Evolutionary conservation across 2,888 invertebrate species (phyloP).

Genomic region (Helleia helle): DNA sequence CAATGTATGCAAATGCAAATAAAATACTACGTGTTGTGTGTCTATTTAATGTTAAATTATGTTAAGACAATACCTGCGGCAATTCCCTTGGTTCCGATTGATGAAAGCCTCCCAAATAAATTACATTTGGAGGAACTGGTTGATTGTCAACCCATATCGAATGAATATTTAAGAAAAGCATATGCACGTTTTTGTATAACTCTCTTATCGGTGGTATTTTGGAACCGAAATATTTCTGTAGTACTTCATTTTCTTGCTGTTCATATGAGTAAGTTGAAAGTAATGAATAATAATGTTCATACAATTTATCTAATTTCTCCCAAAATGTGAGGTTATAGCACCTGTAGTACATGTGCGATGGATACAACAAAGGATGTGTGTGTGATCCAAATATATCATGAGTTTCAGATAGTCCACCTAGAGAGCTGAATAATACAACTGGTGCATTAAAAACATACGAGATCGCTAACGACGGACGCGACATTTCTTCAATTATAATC

Average conservation of each 20-base stretch:
- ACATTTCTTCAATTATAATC: constrained; percentile 27
- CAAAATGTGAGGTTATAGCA: constrained; percentile 15
- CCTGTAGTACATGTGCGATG: constrained; percentile 5
- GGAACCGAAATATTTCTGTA: constrained; percentile 14
- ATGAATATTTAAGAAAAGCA: constrained; percentile 49
- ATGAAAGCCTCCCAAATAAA: constrained; percentile 48
- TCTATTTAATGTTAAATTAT: too few species aligned
- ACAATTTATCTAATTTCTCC: constrained; percentile 21
- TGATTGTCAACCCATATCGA: constrained; percentile 36
- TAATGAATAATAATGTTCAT: too few species aligned
- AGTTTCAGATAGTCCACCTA: constrained; percentile 11
- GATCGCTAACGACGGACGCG: constrained; percentile 20
- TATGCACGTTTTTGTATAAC: constrained; percentile 29
- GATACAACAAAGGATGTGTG: constrained; percentile 19
- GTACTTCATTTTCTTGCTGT: constrained; percentile 9
- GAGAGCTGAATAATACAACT: constrained; percentile 24
- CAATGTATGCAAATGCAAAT: too few species aligned
- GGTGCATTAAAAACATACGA: constrained; percentile 25
- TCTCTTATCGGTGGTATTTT: constrained; percentile 22
- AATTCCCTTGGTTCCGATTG: constrained; percentile 33
- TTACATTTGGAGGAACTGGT: constrained; percentile 41
- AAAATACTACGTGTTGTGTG: too few species aligned
- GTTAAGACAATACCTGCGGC: constrained; percentile 44
- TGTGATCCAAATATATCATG: constrained; percentile 16
- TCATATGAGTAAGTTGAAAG: too few species aligned